Percentiles rank a stretch among this genome's conserved stretches.
Conservation (phyloP, 2,888 invertebrate genomes). For the Drosophila eohydei region DNA sequence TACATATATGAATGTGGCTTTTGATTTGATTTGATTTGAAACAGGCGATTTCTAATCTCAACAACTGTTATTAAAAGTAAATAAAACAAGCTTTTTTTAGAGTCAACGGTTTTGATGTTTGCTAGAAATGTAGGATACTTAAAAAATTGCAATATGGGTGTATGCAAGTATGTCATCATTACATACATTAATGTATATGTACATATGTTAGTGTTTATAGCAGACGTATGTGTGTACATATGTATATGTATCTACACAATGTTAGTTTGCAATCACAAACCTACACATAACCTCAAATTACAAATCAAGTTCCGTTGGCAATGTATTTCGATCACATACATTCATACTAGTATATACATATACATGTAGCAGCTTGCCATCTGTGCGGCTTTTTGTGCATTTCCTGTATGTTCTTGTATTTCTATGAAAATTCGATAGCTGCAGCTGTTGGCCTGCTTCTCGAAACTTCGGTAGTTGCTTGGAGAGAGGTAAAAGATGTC, state of each 20-base stretch:
- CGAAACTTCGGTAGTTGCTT: slow-evolving; percentile 23
- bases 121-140: not conserved
- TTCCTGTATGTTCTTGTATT: slow-evolving; percentile 39
- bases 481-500: slow-evolving; percentile 3
- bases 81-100: not conserved
- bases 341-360: not conserved
- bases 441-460: slow-evolving; percentile 54
- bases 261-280: not conserved
- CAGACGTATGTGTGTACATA: not conserved
- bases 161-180: not conserved
- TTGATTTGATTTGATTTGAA: slow-evolving; percentile 7
- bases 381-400: slow-evolving; percentile 50
- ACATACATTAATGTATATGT: not conserved
- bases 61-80: slow-evolving; percentile 30
- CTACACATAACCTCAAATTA: slow-evolving; percentile 14
- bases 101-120: not conserved
- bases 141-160: slow-evolving; percentile 1
- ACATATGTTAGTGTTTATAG: not conserved
- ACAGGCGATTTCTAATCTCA: not conserved
- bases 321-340: not conserved
- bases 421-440: slow-evolving; percentile 50
- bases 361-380: slow-evolving; percentile 28
- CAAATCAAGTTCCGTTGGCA: slow-evolving; percentile 1
- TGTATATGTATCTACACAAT: not conserved
- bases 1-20: slow-evolving; percentile 10